Evolutionary conservation across 2,888 invertebrate species (phyloP).

Genomic region (Pseudolycoriella hygida): DNA sequence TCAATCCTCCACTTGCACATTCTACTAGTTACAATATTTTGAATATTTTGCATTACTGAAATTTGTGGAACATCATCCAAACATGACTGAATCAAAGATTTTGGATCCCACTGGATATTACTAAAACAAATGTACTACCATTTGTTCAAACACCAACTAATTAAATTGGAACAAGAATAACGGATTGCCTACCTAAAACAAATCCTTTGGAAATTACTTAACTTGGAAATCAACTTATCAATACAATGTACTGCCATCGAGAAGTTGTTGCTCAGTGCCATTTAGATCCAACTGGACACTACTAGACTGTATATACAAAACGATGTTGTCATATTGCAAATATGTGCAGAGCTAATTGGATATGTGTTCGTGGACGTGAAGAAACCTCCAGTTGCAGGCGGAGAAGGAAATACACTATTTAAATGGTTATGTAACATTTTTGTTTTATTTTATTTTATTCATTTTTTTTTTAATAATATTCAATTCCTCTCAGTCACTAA

Average conservation of each 20-base stretch:
- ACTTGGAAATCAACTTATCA: not conserved
- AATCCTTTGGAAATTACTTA: constrained; percentile 11
- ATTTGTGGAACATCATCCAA: constrained; percentile 1
- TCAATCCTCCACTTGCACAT: too few species aligned
- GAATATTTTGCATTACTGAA: too few species aligned
- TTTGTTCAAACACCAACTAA: not conserved
- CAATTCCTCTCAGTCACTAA: too few species aligned
- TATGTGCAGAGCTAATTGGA: not conserved
- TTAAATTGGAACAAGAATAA: too few species aligned
- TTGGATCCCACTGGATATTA: constrained; percentile 10
- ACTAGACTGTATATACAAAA: constrained; percentile 12
- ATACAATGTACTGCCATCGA: not conserved
- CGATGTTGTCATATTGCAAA: not conserved
- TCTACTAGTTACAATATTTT: too few species aligned
- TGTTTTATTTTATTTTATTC: too few species aligned
- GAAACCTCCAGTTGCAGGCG: not conserved
- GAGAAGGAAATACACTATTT: not conserved
- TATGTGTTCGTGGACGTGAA: not conserved
- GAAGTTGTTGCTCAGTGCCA: not conserved
- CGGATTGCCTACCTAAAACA: too few species aligned
- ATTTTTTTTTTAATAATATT: too few species aligned
- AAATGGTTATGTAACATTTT: too few species aligned
- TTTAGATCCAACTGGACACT: constrained; percentile 28
- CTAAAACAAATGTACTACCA: constrained; percentile 3
- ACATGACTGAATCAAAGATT: constrained; percentile 2